A percentile compares a stretch with the other conserved stretches of the same genome.
These are phyloP conservation scores for Corythaeola cristata DNA, from an alignment of 2,113 vertebrate genomes.

Conservation along the genomic window DNA sequence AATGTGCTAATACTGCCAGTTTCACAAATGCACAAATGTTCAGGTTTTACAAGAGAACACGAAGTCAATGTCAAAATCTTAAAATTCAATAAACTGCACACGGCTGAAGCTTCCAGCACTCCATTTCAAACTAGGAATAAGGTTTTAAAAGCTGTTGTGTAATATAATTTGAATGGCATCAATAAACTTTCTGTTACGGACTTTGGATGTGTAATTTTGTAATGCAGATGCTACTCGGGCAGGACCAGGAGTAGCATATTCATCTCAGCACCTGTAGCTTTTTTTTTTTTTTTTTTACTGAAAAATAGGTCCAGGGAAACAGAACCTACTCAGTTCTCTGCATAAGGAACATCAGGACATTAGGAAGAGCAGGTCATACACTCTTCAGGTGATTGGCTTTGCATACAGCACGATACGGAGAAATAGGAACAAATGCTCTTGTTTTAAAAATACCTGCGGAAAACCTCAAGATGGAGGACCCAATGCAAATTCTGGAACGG, in stretches of 20 bases:
- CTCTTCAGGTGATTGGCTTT: neutral
- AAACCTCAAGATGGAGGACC: conserved; percentile 16
- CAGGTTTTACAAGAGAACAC: neutral
- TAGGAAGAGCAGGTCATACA: neutral
- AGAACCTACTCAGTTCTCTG: neutral
- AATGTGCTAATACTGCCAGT: neutral
- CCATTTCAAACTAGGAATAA: neutral
- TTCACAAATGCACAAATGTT: neutral
- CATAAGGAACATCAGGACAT: neutral
- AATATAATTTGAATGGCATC: neutral
- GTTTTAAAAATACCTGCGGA: neutral
- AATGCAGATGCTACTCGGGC: neutral
- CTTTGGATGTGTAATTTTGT: neutral
- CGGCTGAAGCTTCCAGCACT: neutral
- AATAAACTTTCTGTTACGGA: neutral
- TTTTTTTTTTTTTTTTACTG: neutral
- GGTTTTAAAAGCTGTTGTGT: neutral
- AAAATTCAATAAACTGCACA: neutral
- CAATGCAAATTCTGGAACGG: neutral
- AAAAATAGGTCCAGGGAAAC: neutral
- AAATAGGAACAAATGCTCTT: neutral
- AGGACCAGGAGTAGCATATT: neutral
- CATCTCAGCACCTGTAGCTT: neutral
- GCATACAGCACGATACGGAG: neutral
- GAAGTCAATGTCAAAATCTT: neutral